A percentile compares a stretch with the other conserved stretches of the same genome.
Conservation (phyloP, 1,140 invertebrate genomes). For the Tribolium madens region DNA sequence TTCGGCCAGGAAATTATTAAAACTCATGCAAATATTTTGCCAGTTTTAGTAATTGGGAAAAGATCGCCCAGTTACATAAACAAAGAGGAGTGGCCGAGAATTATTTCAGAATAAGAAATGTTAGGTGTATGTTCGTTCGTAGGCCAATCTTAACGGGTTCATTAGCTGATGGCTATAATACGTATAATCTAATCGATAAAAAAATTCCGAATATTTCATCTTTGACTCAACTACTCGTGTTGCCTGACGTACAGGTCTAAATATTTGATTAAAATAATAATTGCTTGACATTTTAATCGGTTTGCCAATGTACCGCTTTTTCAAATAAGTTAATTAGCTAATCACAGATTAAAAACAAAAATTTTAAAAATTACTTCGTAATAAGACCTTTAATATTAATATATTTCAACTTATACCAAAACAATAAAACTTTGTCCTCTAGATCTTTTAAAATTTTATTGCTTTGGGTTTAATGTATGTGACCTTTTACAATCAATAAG, state of each 20-base stretch:
- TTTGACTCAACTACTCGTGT: constrained; percentile 19
- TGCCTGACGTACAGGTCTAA: neutral
- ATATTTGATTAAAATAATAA: constrained; percentile 20
- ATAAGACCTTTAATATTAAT: no score
- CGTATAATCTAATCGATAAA: constrained; percentile 30
- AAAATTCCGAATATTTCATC: constrained; percentile 29
- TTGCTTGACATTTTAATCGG: constrained; percentile 7
- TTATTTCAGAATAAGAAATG: constrained; percentile 10
- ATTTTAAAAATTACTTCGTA: no score
- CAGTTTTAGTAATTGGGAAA: constrained; percentile 32
- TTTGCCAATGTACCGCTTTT: neutral
- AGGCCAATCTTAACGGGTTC: constrained; percentile 11
- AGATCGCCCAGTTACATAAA: constrained; percentile 28
- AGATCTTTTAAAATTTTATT: neutral
- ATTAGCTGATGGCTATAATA: constrained; percentile 34
- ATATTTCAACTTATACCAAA: no score
- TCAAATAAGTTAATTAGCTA: neutral
- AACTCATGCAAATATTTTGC: constrained; percentile 17
- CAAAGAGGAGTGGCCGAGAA: constrained; percentile 15
- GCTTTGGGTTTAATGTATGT: neutral
- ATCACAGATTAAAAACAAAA: neutral
- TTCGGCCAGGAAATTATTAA: constrained; percentile 26
- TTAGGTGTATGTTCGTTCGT: neutral
- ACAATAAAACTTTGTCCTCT: neutral
- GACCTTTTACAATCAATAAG: neutral